phyloP scores from a whole-genome alignment of 1,140 invertebrate genomes.

The Bombus waltoni region DNA sequence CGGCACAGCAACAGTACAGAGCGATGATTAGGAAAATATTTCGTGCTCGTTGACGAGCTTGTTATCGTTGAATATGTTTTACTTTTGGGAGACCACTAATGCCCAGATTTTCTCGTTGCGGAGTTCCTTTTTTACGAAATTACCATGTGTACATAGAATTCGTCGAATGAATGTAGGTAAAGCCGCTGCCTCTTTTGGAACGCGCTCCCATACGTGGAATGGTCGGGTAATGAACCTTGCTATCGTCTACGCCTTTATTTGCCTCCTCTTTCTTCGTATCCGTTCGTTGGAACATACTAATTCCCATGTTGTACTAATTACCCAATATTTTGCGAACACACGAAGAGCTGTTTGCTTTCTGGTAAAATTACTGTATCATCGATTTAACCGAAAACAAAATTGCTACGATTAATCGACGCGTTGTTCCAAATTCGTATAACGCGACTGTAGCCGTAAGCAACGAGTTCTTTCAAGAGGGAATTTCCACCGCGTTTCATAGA shows the following conservation, averaged over 20 bases:
- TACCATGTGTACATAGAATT: slow-evolving; percentile 24
- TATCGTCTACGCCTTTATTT: background rate
- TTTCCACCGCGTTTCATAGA: too few relatives aligned
- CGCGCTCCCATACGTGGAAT: background rate
- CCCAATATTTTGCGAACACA: background rate
- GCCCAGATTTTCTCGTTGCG: background rate
- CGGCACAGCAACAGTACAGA: background rate
- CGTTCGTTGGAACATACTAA: background rate
- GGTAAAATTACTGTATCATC: too few relatives aligned
- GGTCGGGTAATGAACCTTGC: slow-evolving; percentile 6
- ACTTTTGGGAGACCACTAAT: slow-evolving; percentile 2
- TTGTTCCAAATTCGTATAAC: too few relatives aligned
- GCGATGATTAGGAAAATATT: background rate
- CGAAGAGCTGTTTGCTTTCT: too few relatives aligned
- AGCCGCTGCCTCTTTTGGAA: background rate
- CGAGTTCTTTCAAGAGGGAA: too few relatives aligned
- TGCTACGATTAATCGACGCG: too few relatives aligned
- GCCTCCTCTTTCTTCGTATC: background rate
- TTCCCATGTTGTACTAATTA: background rate
- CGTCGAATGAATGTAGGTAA: background rate
- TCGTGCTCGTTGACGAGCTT: background rate
- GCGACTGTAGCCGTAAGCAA: too few relatives aligned
- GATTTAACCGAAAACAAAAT: too few relatives aligned
- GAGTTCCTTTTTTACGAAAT: slow-evolving; percentile 5
- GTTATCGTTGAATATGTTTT: slow-evolving; percentile 41